These are phyloP conservation scores for Acanthochromis polyacanthus DNA, from an alignment of 2,113 vertebrate genomes.

Conservation along the genomic window DNA sequence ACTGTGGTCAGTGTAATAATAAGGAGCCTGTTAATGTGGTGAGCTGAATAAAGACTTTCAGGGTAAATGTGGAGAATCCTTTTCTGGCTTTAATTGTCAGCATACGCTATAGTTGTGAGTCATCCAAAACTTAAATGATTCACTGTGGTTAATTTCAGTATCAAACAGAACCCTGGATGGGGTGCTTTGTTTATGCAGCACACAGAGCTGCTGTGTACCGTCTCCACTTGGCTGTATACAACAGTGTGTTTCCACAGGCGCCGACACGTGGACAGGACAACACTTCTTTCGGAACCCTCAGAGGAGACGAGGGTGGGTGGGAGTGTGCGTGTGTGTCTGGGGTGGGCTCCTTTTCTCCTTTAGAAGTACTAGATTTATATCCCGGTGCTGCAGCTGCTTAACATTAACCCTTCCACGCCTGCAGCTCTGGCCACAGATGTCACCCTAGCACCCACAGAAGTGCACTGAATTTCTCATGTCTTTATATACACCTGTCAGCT, in stretches of 20 bases:
- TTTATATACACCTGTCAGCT: not conserved
- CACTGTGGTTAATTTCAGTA: slow-evolving; percentile 21
- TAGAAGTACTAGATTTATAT: slow-evolving; percentile 67
- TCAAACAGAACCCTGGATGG: slow-evolving; percentile 20
- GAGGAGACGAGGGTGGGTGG: slow-evolving; percentile 18
- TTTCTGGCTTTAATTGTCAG: slow-evolving; percentile 40
- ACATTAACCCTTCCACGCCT: slow-evolving; percentile 64
- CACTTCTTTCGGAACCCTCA: slow-evolving; percentile 53
- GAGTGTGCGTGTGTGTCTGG: not conserved
- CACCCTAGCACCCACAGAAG: not conserved
- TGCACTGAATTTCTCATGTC: not conserved
- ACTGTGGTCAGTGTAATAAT: slow-evolving; percentile 16
- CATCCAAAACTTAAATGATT: slow-evolving; percentile 28
- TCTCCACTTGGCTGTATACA: slow-evolving; percentile 44
- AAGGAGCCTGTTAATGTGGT: slow-evolving; percentile 13
- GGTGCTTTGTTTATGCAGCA: slow-evolving; percentile 45
- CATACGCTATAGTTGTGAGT: slow-evolving; percentile 28
- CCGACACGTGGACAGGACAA: slow-evolving; percentile 69
- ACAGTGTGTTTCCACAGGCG: slow-evolving; percentile 52
- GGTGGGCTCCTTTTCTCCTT: slow-evolving; percentile 28
- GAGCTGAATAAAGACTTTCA: not conserved
- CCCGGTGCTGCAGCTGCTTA: slow-evolving; percentile 64
- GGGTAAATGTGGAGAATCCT: slow-evolving; percentile 35
- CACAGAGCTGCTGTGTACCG: slow-evolving; percentile 31
- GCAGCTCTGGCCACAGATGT: slow-evolving; percentile 25